A percentile compares a stretch with the other conserved stretches of the same genome.
phyloP scores from a whole-genome alignment of 2,888 invertebrate genomes.

The Proisotoma minuta region DNA sequence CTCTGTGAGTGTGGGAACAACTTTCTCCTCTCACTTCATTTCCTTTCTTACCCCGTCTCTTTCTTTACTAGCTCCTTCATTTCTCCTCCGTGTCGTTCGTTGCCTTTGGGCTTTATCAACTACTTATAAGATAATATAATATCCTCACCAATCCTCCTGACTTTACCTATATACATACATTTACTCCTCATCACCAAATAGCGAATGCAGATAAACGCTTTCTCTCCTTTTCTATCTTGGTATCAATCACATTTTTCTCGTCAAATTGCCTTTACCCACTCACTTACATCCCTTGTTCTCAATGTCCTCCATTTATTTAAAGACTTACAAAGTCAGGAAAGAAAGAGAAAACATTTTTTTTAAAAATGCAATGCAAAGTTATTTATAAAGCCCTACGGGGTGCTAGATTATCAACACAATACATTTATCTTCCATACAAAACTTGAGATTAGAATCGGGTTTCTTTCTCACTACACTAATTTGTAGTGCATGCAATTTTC shows the following conservation, averaged over 20 bases:
- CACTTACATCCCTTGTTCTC: neutral
- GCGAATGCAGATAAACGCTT: neutral
- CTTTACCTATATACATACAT: neutral
- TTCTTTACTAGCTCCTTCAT: conserved; percentile 11
- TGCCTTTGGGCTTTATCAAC: neutral
- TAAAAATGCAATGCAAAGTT: neutral
- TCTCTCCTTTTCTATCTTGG: conserved; percentile 9
- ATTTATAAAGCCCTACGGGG: neutral
- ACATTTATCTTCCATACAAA: conserved; percentile 17
- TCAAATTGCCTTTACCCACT: conserved; percentile 21
- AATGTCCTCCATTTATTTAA: neutral
- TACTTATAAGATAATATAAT: neutral
- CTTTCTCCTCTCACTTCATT: conserved; percentile 15
- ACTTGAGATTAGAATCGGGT: neutral
- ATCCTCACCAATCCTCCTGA: neutral
- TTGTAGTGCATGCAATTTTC: conserved; percentile 13
- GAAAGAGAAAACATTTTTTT: neutral
- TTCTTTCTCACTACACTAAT: conserved; percentile 5
- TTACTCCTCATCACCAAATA: neutral
- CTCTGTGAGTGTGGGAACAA: no score
- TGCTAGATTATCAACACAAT: conserved; percentile 10
- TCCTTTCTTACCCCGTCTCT: conserved; percentile 16
- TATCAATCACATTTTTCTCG: conserved; percentile 24
- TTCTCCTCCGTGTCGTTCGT: neutral
- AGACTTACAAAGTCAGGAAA: neutral